Conservation (phyloP, 2,113 vertebrate genomes). For the Turdus rufiventris region DNA sequence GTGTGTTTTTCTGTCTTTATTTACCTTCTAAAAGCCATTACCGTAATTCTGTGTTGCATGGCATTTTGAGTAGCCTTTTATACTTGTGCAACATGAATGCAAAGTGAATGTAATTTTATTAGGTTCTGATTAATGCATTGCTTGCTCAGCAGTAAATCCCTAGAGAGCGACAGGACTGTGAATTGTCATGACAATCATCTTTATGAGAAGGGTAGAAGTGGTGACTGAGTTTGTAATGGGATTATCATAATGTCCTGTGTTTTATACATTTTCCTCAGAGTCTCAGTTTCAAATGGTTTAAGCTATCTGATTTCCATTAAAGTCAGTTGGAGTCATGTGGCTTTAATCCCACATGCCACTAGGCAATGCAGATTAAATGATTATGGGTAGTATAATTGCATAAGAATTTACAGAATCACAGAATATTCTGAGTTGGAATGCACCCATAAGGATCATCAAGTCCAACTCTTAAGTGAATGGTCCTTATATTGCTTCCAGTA, state of each 20-base stretch:
- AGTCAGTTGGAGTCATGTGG: background rate
- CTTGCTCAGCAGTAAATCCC: background rate
- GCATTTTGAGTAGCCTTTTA: background rate
- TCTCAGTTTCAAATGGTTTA: background rate
- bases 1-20: background rate
- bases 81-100: background rate
- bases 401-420: background rate
- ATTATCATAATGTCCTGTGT: background rate
- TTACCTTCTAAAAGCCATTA: background rate
- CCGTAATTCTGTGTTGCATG: background rate
- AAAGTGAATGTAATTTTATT: background rate
- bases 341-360: background rate
- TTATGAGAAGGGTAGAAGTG: background rate
- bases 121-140: background rate
- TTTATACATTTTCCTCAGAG: background rate
- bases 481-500: background rate
- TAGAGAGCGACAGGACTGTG: background rate
- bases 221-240: background rate
- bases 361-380: background rate
- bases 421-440: background rate
- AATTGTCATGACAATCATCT: background rate
- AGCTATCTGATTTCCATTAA: background rate
- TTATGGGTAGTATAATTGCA: background rate
- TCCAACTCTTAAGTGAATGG: background rate
- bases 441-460: background rate